Evolutionary conservation across 2,113 vertebrate species (phyloP), one percentile per base, ranked within the genome.

Genomic region (Pica pica): DNA sequence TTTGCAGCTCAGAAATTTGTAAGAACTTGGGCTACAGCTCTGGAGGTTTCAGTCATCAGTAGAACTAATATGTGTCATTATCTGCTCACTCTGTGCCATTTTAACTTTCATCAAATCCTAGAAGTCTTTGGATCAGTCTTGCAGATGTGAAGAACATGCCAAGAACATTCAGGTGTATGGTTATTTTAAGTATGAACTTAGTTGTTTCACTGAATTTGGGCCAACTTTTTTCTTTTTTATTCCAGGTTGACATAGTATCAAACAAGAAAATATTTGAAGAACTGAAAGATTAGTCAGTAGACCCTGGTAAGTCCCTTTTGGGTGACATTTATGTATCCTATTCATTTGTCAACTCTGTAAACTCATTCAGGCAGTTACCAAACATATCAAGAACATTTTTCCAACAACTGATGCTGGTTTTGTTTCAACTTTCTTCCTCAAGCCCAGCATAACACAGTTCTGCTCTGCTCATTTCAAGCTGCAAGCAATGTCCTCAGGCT

Each of bases 331-430:
- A 77, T 57, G 28, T 31, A 91, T 83, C 37, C 75, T 59, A 80
- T 42, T 85, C 53, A 91, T 94, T 73, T 88, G 49, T 79, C 37
- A 89, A 84, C 57, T 49, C 65, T 73, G 70, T 89, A 91, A 96
- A 95, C 42, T 96, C 78, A 90, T 88, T 94, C 67, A 77, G 75
- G 50, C 55, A 74, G 59, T 83, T 79, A 93, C 55, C 50, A 95
- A 96, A 91, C 37, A 61, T 12, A 85, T 28, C 31, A 85, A 91
- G 39, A 89, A 59, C 31, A 47, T 6, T 64, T 73, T 94, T 46
- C 56, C 69, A 77, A 24, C 26, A 65, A 49, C 16, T 76, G 67
- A 76, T 59, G 42, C 13, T 61, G 21, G 30, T 41, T 94, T 94
- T 91, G 31, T 69, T 94, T 83, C 18, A 0, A 16, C 30, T 79